These are phyloP conservation scores for Imbricaverruca yamaguchii DNA, from an alignment of 2,888 invertebrate species.

Conservation along the genomic window DNA sequence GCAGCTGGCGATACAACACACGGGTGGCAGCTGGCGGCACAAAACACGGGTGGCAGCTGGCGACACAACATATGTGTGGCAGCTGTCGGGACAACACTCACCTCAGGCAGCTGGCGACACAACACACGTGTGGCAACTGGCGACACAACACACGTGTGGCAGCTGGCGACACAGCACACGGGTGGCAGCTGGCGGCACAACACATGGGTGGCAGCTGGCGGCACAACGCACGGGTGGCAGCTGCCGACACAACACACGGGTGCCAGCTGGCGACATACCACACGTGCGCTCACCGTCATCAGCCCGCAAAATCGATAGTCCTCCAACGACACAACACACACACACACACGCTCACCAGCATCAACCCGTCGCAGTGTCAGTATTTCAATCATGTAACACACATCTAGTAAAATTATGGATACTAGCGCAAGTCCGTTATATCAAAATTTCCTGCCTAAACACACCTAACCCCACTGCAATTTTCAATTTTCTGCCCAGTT, in stretches of 20 bases:
- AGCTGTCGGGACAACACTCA: conserved; percentile 49
- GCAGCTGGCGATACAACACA: conserved; percentile 53
- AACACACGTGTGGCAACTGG: conserved; percentile 75
- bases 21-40: conserved; percentile 67
- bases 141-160: conserved; percentile 65
- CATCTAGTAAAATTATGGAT: no score
- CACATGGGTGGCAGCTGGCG: conserved; percentile 70
- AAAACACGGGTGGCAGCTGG: conserved; percentile 69
- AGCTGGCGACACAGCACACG: conserved; percentile 49
- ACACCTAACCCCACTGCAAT: no score
- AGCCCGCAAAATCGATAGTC: no score
- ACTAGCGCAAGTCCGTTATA: no score
- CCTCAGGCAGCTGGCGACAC: conserved; percentile 63
- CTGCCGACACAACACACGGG: conserved; percentile 44
- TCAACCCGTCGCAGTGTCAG: no score
- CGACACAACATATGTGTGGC: conserved; percentile 70
- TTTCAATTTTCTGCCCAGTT: no score
- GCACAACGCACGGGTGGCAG: conserved; percentile 62
- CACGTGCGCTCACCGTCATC: no score
- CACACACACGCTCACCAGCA: no score
- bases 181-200: conserved; percentile 64
- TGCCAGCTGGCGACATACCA: no score
- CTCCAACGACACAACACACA: no score
- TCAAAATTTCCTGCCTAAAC: no score
- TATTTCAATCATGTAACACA: no score